phyloP scores from a whole-genome alignment of 1,140 invertebrate species.

The Neomicropteryx cornuta region DNA sequence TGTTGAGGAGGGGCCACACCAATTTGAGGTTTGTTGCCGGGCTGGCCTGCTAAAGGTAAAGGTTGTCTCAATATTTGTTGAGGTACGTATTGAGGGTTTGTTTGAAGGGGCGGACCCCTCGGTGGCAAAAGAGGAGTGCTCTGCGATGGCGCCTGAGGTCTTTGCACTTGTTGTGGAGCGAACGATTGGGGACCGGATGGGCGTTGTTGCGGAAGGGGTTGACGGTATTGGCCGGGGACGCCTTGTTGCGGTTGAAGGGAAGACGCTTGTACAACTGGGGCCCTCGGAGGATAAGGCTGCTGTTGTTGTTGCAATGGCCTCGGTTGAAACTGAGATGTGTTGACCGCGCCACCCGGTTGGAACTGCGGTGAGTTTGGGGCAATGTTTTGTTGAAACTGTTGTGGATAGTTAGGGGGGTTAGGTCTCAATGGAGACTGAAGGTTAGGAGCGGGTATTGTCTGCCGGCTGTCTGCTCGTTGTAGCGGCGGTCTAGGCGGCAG shows the following conservation, averaged over 20 bases:
- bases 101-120: slow-evolving; percentile 3
- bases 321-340: slow-evolving; percentile 20
- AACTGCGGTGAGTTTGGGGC: slow-evolving; percentile 38
- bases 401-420: slow-evolving; percentile 21
- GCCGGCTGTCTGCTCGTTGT: slow-evolving; percentile 34
- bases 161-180: slow-evolving; percentile 22
- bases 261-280: slow-evolving; percentile 17
- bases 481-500: slow-evolving; percentile 22
- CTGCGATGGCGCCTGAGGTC: slow-evolving; percentile 23
- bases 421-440: slow-evolving; percentile 18
- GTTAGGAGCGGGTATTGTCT: slow-evolving; percentile 24
- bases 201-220: slow-evolving; percentile 14
- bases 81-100: no score
- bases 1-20: neutral
- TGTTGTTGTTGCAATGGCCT: slow-evolving; percentile 19
- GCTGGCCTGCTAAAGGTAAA: no score
- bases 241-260: slow-evolving; percentile 15
- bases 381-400: no score
- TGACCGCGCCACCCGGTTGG: slow-evolving; percentile 30
- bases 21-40: neutral
- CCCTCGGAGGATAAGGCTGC: slow-evolving; percentile 10
- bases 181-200: slow-evolving; percentile 25
- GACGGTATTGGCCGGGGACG: slow-evolving; percentile 11
- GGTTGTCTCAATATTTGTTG: no score
- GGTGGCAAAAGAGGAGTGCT: slow-evolving; percentile 20